Evolutionary conservation across 1,140 invertebrate genomes (phyloP).

Genomic region (Ostrea edulis): DNA sequence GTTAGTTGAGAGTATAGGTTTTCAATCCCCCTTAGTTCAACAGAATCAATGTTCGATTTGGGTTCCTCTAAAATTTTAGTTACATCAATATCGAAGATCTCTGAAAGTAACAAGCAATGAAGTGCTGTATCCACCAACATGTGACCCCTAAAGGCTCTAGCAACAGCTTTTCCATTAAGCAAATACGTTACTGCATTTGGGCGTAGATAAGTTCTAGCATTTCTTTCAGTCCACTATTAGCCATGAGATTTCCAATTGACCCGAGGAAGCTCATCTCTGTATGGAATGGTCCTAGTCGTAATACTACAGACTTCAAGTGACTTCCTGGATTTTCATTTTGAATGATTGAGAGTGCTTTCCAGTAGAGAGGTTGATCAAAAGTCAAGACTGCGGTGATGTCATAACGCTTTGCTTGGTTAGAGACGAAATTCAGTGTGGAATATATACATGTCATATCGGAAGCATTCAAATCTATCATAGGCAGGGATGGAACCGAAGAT

Average conservation of each 20-base stretch:
- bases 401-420: constrained; percentile 49
- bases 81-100: neutral
- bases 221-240: constrained; percentile 54
- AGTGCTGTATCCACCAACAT: constrained; percentile 63
- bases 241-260: constrained; percentile 45
- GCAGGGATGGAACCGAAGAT: constrained; percentile 58
- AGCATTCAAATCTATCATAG: constrained; percentile 67
- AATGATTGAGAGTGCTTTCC: too few relatives aligned
- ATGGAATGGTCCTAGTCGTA: constrained; percentile 55
- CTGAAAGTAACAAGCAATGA: neutral
- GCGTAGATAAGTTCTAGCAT: constrained; percentile 58
- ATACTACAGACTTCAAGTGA: constrained; percentile 32
- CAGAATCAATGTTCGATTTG: neutral
- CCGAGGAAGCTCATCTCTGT: constrained; percentile 54
- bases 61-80: neutral
- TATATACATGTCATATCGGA: constrained; percentile 65
- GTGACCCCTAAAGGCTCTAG: constrained; percentile 76
- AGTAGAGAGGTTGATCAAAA: too few relatives aligned
- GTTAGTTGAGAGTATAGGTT: too few relatives aligned
- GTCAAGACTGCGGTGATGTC: too few relatives aligned
- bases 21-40: too few relatives aligned
- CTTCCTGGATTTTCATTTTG: too few relatives aligned
- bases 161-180: constrained; percentile 76
- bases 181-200: constrained; percentile 72
- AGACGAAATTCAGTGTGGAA: constrained; percentile 65